Evolutionary conservation across 2,797 vertebrate species (phyloP).

Genomic region (Galagoides demidoff): DNA sequence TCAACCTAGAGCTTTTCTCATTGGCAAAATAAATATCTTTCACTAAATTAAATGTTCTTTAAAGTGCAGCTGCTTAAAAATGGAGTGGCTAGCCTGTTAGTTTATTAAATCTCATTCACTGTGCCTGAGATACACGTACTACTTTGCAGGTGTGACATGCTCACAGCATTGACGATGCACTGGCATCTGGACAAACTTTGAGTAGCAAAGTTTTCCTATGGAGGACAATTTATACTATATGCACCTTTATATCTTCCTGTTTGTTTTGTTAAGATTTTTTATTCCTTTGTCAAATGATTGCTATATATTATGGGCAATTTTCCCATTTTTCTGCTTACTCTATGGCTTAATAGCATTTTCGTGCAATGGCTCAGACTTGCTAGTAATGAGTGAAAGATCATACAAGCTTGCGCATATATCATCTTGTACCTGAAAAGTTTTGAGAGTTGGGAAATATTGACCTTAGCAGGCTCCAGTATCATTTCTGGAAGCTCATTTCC

Average conservation of each 20-base stretch:
- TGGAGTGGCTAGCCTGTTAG: accelerated
- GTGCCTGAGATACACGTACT: no score
- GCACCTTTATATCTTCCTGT: background rate
- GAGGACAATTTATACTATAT: background rate
- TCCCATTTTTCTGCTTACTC: background rate
- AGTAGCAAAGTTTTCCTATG: background rate
- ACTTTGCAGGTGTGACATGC: no score
- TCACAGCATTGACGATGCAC: no score
- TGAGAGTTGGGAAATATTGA: background rate
- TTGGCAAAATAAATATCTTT: background rate
- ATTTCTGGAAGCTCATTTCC: background rate
- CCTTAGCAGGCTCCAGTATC: no score
- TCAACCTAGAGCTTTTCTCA: background rate
- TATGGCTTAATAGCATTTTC: background rate
- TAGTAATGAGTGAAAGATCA: background rate
- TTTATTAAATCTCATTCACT: background rate
- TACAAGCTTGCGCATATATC: background rate
- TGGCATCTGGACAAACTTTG: background rate
- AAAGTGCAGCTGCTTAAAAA: background rate
- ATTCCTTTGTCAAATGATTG: background rate
- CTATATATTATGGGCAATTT: background rate
- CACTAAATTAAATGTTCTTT: background rate
- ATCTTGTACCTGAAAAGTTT: background rate
- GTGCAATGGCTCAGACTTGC: background rate
- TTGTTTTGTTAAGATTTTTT: background rate